phyloP scores from a whole-genome alignment of 2,888 invertebrate genomes.

The Platyscelio sp. region DNA sequence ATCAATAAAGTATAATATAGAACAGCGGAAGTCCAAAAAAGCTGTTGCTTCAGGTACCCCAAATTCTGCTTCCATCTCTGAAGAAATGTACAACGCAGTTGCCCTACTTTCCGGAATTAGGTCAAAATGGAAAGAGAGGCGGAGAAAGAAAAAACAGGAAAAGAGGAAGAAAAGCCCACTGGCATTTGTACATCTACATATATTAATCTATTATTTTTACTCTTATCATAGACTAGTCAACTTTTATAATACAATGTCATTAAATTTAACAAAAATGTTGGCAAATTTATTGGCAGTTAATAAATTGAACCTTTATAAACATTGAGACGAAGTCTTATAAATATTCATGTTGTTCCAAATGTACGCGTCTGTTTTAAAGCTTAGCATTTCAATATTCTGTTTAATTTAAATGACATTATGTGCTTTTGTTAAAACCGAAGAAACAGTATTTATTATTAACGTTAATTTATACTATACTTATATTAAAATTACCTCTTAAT shows the following conservation, averaged over 20 bases:
- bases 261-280: conserved; percentile 30
- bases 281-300: conserved; percentile 33
- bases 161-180: conserved; percentile 18
- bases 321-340: conserved; percentile 27
- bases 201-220: conserved; percentile 61
- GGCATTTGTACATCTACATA: conserved; percentile 57
- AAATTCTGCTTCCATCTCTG: conserved; percentile 34
- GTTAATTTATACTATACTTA: no score
- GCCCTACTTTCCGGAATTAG: conserved; percentile 59
- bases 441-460: no score
- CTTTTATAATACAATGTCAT: conserved; percentile 30
- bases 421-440: background rate
- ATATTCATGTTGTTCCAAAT: conserved; percentile 30
- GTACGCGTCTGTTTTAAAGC: background rate
- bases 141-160: conserved; percentile 7
- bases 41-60: background rate
- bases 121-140: conserved; percentile 47
- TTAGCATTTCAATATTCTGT: conserved; percentile 28
- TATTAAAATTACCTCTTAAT: no score
- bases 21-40: background rate
- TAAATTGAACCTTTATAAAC: conserved; percentile 44
- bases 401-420: background rate
- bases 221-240: conserved; percentile 37
- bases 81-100: conserved; percentile 51
- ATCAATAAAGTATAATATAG: no score